Evolutionary conservation across 2,888 invertebrate species (phyloP).

Genomic region (Drosophila meridiana): DNA sequence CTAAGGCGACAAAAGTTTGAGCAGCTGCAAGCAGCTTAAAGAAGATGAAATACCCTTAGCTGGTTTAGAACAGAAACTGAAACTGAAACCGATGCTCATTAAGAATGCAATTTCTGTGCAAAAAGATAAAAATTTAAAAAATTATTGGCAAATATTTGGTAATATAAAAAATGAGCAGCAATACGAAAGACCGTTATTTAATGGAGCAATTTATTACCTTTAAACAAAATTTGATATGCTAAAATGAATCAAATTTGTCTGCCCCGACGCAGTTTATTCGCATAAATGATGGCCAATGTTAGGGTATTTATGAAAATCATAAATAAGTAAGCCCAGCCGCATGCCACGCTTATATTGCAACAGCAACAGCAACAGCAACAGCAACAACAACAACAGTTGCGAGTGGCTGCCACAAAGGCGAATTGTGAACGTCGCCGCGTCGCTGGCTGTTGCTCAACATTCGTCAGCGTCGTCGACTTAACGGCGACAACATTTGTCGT

Average conservation of each 20-base stretch:
- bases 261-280: neutral
- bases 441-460: conserved; percentile 50
- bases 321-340: conserved; percentile 2
- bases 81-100: neutral
- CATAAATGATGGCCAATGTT: neutral
- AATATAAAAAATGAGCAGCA: neutral
- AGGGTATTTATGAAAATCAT: conserved; percentile 10
- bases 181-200: neutral
- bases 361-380: conserved; percentile 7
- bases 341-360: conserved; percentile 6
- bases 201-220: neutral
- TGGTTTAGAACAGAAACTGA: neutral
- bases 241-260: neutral
- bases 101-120: neutral
- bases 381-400: neutral
- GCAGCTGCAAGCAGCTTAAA: neutral
- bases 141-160: neutral
- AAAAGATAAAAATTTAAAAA: neutral
- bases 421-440: conserved; percentile 22
- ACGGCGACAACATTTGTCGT: conserved; percentile 42
- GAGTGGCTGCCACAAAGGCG: conserved; percentile 22
- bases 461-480: conserved; percentile 74
- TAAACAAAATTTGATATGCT: neutral
- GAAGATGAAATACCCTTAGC: neutral
- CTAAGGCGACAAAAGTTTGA: neutral